Evolutionary conservation across 1,140 invertebrate genomes (phyloP).

Genomic region (Nymphalis io): DNA sequence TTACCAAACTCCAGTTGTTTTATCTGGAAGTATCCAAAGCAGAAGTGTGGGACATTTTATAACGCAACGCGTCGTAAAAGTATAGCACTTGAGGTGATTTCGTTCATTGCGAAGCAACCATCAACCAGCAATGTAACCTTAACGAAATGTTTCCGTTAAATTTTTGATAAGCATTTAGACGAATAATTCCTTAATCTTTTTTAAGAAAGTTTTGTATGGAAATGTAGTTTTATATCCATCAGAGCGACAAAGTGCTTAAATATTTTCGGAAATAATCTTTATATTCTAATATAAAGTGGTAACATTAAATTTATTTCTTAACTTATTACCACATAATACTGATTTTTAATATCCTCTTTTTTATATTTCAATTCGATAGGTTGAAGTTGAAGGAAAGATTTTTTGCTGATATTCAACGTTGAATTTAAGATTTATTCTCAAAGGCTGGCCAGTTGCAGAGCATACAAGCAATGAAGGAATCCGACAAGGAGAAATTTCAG

Average conservation of each 20-base stretch:
- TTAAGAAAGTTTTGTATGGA: too few relatives aligned
- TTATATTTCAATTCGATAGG: neutral
- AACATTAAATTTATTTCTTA: too few relatives aligned
- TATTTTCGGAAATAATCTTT: too few relatives aligned
- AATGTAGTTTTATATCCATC: too few relatives aligned
- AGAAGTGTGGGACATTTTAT: constrained; percentile 55
- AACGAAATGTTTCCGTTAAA: constrained; percentile 1
- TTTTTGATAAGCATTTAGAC: neutral
- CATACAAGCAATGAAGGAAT: constrained; percentile 20
- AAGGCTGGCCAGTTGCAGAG: constrained; percentile 22
- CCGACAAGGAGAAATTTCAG: constrained; percentile 25
- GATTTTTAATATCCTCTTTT: neutral
- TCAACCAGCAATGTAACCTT: constrained; percentile 17
- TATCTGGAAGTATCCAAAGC: constrained; percentile 29
- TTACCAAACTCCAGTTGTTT: neutral
- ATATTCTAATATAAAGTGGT: too few relatives aligned
- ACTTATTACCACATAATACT: too few relatives aligned
- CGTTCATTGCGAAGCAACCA: constrained; percentile 24
- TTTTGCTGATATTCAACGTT: constrained; percentile 18
- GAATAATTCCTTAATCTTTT: neutral
- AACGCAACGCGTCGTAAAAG: constrained; percentile 41
- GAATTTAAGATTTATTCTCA: constrained; percentile 27
- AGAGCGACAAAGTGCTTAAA: too few relatives aligned
- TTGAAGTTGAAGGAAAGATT: neutral
- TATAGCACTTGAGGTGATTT: constrained; percentile 41